A percentile compares a stretch with the other conserved stretches of the same genome.
Evolutionary conservation across 1,140 invertebrate genomes (phyloP).

Genomic region (Orchesella cincta): DNA sequence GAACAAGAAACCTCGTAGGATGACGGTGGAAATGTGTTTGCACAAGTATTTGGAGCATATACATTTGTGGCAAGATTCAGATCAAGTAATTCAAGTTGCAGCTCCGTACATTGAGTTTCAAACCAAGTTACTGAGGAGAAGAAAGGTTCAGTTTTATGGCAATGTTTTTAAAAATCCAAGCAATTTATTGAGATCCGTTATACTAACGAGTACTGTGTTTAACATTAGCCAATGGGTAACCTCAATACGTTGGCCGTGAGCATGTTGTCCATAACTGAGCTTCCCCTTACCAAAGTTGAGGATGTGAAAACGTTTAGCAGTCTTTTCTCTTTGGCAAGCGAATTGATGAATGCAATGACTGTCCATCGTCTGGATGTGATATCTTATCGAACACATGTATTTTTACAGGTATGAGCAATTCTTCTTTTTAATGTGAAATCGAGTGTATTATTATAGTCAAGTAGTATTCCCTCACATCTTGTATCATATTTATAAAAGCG

Average conservation of each 20-base stretch:
- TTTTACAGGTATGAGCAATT: slow-evolving; percentile 39
- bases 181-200: background rate
- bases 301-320: slow-evolving; percentile 33
- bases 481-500: too few species aligned
- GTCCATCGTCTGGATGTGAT: slow-evolving; percentile 47
- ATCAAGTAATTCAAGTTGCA: background rate
- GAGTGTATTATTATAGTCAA: too few species aligned
- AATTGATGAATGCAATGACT: slow-evolving; percentile 46
- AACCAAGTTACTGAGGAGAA: slow-evolving; percentile 37
- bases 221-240: slow-evolving; percentile 41
- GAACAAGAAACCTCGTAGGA: slow-evolving; percentile 32
- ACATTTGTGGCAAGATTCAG: slow-evolving; percentile 26
- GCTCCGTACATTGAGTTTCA: slow-evolving; percentile 41
- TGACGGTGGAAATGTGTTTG: slow-evolving; percentile 30
- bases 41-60: slow-evolving; percentile 20
- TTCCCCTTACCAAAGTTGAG: slow-evolving; percentile 38
- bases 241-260: slow-evolving; percentile 33
- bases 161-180: background rate
- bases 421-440: too few species aligned
- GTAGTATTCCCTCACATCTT: too few species aligned
- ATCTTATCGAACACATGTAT: slow-evolving; percentile 46
- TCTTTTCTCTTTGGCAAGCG: slow-evolving; percentile 39
- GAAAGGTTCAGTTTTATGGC: slow-evolving; percentile 33
- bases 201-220: slow-evolving; percentile 8
- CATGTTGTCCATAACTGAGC: slow-evolving; percentile 38